Percentiles rank a stretch among this genome's conserved stretches.
Evolutionary conservation across 2,888 invertebrate genomes (phyloP).

Genomic region (Noctua janthina): DNA sequence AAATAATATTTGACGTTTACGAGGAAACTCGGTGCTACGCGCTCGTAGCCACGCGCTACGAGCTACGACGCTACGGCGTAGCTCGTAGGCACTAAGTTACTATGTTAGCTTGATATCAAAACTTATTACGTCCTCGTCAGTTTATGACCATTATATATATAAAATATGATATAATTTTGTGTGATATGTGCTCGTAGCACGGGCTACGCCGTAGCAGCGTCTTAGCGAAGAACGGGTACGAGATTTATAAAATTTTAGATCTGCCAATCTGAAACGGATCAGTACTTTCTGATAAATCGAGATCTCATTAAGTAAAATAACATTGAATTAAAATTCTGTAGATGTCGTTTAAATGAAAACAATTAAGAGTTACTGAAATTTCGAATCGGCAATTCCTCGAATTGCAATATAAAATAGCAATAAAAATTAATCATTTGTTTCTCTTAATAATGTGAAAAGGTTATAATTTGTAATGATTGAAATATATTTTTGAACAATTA

Average conservation of each 20-base stretch:
- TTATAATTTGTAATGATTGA: background rate
- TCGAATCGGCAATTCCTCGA: background rate
- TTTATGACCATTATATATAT: conserved; percentile 64
- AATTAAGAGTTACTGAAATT: conserved; percentile 15
- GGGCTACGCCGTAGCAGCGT: conserved; percentile 15
- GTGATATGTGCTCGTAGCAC: conserved; percentile 18
- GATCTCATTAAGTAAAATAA: background rate
- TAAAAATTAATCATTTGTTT: background rate
- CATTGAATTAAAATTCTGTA: background rate
- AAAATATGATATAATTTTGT: conserved; percentile 50
- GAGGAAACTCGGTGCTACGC: conserved; percentile 62
- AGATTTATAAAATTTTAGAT: background rate
- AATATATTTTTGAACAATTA: background rate
- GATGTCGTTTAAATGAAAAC: conserved; percentile 3
- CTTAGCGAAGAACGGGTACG: background rate
- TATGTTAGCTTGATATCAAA: conserved; percentile 69
- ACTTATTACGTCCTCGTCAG: conserved; percentile 69
- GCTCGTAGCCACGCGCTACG: conserved; percentile 61
- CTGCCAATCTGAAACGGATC: background rate
- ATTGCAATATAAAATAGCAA: conserved; percentile 1
- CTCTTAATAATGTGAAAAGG: background rate
- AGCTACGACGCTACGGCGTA: conserved; percentile 66
- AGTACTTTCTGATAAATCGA: background rate
- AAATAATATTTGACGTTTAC: conserved; percentile 67
- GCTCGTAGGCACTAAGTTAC: conserved; percentile 67